These are phyloP conservation scores for Brachionus plicatilis DNA, from an alignment of 1,140 invertebrate genomes.

Conservation along the genomic window DNA sequence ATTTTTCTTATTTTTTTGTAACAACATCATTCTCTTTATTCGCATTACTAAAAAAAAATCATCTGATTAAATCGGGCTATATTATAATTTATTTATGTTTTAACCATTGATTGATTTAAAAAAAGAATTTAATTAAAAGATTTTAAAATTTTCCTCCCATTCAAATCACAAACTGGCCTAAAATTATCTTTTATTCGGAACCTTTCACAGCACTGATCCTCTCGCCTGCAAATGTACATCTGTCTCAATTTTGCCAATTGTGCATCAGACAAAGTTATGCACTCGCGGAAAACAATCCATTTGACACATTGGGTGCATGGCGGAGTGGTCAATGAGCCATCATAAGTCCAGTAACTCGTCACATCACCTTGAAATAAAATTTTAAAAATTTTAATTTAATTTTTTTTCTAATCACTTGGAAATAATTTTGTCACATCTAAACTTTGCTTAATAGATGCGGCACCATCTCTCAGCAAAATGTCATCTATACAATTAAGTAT, in stretches of 20 bases:
- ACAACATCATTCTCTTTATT: too few species aligned
- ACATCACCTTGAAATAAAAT: neutral
- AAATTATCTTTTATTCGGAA: neutral
- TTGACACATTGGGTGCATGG: slow-evolving; percentile 78
- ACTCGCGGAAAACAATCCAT: slow-evolving; percentile 76
- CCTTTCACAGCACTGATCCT: neutral
- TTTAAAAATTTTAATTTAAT: neutral
- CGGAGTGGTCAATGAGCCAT: slow-evolving; percentile 80
- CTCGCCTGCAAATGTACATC: neutral
- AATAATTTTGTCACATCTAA: slow-evolving; percentile 13
- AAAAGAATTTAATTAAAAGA: neutral
- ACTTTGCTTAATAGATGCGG: neutral
- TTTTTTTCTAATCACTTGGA: neutral
- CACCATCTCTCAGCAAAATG: neutral
- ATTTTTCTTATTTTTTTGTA: too few species aligned
- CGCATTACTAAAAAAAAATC: too few species aligned
- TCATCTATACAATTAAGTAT: neutral
- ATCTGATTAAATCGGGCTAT: neutral
- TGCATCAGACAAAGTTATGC: slow-evolving; percentile 45
- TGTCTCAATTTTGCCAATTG: neutral
- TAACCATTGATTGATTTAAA: too few species aligned
- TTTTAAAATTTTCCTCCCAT: slow-evolving; percentile 27
- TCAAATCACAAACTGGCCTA: slow-evolving; percentile 26
- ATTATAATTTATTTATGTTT: too few species aligned
- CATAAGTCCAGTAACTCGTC: slow-evolving; percentile 63